Evolutionary conservation across 2,113 vertebrate species (phyloP).

Genomic region (Nothoprocta pentlandii): DNA sequence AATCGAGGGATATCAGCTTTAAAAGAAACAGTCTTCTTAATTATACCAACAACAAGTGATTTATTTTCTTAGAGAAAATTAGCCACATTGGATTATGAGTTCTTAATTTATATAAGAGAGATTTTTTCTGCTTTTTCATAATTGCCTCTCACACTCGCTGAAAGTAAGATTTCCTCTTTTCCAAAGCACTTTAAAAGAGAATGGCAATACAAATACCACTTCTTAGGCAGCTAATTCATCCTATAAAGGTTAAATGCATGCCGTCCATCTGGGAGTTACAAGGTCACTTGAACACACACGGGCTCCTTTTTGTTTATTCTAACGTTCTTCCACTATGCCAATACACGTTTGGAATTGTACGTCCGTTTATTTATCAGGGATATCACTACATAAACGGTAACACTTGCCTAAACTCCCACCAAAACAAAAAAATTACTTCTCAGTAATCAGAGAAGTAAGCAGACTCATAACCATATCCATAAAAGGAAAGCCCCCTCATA

Average conservation of each 20-base stretch:
- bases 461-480: neutral
- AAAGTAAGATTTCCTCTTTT: neutral
- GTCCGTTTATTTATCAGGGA: neutral
- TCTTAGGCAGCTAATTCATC: conserved; percentile 4
- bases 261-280: neutral
- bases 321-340: accelerated
- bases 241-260: neutral
- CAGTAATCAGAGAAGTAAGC: neutral
- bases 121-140: neutral
- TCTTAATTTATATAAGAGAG: neutral
- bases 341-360: neutral
- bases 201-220: neutral
- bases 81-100: conserved; percentile 2
- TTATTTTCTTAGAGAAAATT: conserved; percentile 26
- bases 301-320: neutral
- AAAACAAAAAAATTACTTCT: neutral
- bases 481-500: accelerated
- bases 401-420: neutral
- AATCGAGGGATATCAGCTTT: neutral
- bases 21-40: neutral
- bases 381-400: neutral
- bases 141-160: neutral
- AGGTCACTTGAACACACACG: neutral
- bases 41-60: conserved; percentile 34
- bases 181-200: neutral